A percentile compares a stretch with the other conserved stretches of the same genome.
Conservation (phyloP, 2,113 vertebrate species). For the Pionites leucogaster region DNA sequence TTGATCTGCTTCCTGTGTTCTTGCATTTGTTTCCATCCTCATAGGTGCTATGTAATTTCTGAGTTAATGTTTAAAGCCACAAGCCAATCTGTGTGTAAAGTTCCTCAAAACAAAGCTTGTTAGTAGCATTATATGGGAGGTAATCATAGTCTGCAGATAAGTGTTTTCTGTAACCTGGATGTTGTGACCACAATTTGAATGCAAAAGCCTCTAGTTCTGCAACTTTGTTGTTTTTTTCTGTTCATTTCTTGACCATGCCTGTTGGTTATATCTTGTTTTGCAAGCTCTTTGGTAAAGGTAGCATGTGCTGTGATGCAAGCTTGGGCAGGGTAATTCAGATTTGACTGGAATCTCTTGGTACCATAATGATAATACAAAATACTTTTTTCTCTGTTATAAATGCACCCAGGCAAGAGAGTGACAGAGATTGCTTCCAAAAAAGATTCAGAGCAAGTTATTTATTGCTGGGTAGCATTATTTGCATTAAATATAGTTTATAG, state of each 20-base stretch:
- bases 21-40: not conserved
- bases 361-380: not conserved
- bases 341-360: not conserved
- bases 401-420: not conserved
- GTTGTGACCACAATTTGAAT: not conserved
- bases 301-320: not conserved
- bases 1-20: not conserved
- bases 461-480: not conserved
- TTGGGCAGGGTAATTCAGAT: not conserved
- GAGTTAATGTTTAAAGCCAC: conserved; percentile 34
- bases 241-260: not conserved
- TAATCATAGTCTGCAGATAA: not conserved
- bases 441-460: not conserved
- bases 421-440: not conserved
- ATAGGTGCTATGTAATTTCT: not conserved
- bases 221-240: not conserved
- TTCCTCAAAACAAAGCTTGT: not conserved
- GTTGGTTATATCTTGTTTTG: not conserved
- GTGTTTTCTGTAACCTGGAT: not conserved
- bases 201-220: not conserved
- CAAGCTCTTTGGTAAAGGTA: not conserved
- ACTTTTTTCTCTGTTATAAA: not conserved
- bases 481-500: not conserved
- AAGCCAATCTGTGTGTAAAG: not conserved
- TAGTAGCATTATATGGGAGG: not conserved